Conservation (phyloP, 2,888 invertebrate species). For the Limenitis camilla region DNA sequence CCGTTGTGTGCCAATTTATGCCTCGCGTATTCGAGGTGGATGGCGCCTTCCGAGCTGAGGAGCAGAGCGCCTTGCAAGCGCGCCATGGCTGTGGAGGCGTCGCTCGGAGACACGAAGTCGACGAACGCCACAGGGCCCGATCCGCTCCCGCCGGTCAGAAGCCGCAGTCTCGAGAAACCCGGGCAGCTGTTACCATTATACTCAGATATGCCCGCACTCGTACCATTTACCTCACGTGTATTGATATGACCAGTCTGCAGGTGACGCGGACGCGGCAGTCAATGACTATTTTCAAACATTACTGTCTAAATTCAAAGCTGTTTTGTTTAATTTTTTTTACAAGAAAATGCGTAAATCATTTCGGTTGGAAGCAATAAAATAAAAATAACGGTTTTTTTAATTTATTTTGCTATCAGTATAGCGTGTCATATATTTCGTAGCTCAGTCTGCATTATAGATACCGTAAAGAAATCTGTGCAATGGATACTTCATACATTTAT, state of each 20-base stretch:
- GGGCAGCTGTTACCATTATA: slow-evolving; percentile 90
- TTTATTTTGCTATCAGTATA: slow-evolving; percentile 1
- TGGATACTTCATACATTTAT: slow-evolving; percentile 27
- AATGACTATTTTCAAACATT: background rate
- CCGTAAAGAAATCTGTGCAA: slow-evolving; percentile 20
- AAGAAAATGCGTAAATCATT: slow-evolving; percentile 9
- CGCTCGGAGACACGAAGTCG: slow-evolving; percentile 94
- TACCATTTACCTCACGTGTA: slow-evolving; percentile 35
- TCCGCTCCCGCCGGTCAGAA: slow-evolving; percentile 86
- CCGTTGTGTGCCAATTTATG: slow-evolving; percentile 93
- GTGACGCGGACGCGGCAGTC: background rate
- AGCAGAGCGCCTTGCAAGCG: slow-evolving; percentile 96
- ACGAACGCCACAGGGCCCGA: slow-evolving; percentile 94
- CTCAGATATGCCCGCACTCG: slow-evolving; percentile 56
- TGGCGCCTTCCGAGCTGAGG: slow-evolving; percentile 96
- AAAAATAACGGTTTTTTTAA: background rate
- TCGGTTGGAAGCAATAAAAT: slow-evolving; percentile 6
- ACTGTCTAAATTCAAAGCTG: slow-evolving; percentile 7
- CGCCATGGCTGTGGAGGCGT: slow-evolving; percentile 93
- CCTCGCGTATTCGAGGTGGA: slow-evolving; percentile 99
- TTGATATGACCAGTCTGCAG: slow-evolving; percentile 8
- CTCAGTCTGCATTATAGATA: slow-evolving; percentile 6
- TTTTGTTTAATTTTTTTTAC: slow-evolving; percentile 6
- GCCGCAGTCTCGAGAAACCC: slow-evolving; percentile 98
- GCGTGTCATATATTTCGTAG: slow-evolving; percentile 5